Conservation (phyloP, 1,140 invertebrate genomes). For the Drosophila novamexicana region DNA sequence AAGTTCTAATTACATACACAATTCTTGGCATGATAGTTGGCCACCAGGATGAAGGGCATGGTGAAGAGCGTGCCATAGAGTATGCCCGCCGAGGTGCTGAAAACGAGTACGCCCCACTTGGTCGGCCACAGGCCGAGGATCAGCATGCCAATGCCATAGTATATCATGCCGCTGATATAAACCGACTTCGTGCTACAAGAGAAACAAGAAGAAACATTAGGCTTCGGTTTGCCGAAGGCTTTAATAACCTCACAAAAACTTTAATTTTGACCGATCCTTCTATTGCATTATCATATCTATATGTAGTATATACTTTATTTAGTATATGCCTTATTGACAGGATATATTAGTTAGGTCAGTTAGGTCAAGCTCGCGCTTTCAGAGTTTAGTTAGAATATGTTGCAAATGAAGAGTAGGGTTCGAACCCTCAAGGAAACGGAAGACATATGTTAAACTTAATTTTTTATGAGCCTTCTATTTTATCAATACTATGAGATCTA, state of each 20-base stretch:
- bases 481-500: too few species aligned
- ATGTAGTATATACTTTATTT: too few species aligned
- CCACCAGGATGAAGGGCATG: slow-evolving; percentile 93
- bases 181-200: slow-evolving; percentile 87
- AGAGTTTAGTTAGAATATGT: too few species aligned
- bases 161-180: slow-evolving; percentile 90
- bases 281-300: too few species aligned
- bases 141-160: slow-evolving; percentile 91
- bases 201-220: slow-evolving; percentile 82
- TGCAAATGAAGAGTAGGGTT: too few species aligned
- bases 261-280: too few species aligned
- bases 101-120: slow-evolving; percentile 88
- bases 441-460: too few species aligned
- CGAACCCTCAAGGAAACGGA: too few species aligned
- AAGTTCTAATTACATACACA: slow-evolving; percentile 85
- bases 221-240: not conserved
- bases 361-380: too few species aligned
- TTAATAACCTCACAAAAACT: not conserved
- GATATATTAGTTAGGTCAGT: too few species aligned
- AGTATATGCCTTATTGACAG: too few species aligned
- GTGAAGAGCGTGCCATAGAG: slow-evolving; percentile 95
- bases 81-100: slow-evolving; percentile 91
- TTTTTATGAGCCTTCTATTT: too few species aligned
- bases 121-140: slow-evolving; percentile 89
- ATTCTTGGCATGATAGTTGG: slow-evolving; percentile 91